A percentile compares a stretch with the other conserved stretches of the same genome.
These are phyloP conservation scores for Armadillidium nasatum DNA, from an alignment of 1,140 invertebrate species.

Conservation along the genomic window DNA sequence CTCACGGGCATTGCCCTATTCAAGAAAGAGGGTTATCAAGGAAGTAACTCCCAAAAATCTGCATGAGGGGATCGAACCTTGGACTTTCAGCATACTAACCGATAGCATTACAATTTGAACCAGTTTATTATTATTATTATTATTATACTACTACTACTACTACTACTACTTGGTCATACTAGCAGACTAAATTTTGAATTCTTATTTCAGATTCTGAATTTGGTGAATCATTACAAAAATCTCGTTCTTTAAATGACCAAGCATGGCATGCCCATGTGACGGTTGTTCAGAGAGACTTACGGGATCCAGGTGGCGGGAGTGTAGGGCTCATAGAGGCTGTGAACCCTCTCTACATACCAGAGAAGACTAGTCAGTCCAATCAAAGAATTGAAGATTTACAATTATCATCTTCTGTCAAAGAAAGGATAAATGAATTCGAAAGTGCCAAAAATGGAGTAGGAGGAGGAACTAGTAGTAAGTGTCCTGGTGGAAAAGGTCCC, in stretches of 20 bases:
- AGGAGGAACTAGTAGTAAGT: neutral
- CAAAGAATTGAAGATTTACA: conserved; percentile 27
- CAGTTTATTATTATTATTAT: too few species aligned
- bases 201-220: conserved; percentile 20
- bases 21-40: too few species aligned
- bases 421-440: conserved; percentile 48
- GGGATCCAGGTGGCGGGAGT: conserved; percentile 12
- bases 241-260: conserved; percentile 37
- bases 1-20: too few species aligned
- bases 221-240: conserved; percentile 33
- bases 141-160: too few species aligned
- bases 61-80: too few species aligned
- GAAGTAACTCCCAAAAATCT: too few species aligned
- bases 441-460: conserved; percentile 26
- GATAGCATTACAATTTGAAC: too few species aligned
- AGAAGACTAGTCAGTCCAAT: conserved; percentile 17
- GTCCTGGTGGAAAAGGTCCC: neutral
- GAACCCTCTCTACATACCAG: conserved; percentile 32
- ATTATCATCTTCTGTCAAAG: conserved; percentile 47
- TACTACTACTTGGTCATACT: too few species aligned
- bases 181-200: too few species aligned
- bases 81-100: too few species aligned
- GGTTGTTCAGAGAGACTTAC: conserved; percentile 29
- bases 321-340: conserved; percentile 36
- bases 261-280: conserved; percentile 38